A percentile compares a stretch with the other conserved stretches of the same genome.
phyloP scores from a whole-genome alignment of 2,113 vertebrate genomes.

The Capreolus pygargus region DNA sequence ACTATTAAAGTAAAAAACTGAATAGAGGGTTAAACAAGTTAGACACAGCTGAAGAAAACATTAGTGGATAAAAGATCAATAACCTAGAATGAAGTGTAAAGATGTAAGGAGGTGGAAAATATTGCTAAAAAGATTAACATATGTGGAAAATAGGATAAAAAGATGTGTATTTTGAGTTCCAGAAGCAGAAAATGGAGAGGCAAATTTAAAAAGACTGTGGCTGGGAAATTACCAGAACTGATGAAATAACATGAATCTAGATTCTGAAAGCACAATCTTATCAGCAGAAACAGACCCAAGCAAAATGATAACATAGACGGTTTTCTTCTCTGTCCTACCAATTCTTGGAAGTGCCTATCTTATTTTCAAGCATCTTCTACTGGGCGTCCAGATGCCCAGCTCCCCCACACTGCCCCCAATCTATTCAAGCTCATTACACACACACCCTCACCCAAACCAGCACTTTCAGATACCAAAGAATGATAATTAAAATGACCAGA shows the following conservation, averaged over 20 bases:
- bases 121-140: neutral
- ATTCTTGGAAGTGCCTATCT: neutral
- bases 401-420: neutral
- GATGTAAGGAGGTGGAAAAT: neutral
- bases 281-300: neutral
- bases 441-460: neutral
- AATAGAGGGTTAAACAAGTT: neutral
- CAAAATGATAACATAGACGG: neutral
- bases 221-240: neutral
- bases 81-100: neutral
- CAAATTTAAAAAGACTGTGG: neutral
- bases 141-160: neutral
- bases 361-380: neutral
- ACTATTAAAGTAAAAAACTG: neutral
- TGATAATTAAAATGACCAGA: neutral
- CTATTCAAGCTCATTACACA: neutral
- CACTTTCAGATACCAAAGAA: neutral
- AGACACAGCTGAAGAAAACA: neutral
- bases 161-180: neutral
- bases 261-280: neutral
- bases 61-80: neutral
- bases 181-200: neutral
- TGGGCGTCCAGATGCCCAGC: neutral
- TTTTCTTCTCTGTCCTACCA: neutral
- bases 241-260: neutral